These are phyloP conservation scores for Capra hircus DNA, from an alignment of 2,113 vertebrate species.

Conservation along the genomic window DNA sequence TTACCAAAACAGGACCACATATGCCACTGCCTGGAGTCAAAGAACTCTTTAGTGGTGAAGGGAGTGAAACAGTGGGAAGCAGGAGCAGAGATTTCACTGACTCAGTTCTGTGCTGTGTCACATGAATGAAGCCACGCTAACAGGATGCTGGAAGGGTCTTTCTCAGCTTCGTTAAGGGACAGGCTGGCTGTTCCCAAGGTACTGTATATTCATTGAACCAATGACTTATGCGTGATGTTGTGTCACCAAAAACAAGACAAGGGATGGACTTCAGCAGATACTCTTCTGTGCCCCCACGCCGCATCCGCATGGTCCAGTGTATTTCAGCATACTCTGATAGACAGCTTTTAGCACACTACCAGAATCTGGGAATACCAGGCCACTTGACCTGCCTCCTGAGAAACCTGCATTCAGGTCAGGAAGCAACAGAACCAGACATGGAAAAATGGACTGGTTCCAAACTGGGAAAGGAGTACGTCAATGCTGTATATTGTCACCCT, in stretches of 20 bases:
- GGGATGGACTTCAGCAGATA: not conserved
- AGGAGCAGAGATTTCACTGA: not conserved
- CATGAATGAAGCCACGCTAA: not conserved
- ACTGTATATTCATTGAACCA: not conserved
- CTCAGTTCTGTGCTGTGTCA: not conserved
- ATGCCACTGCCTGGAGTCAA: not conserved
- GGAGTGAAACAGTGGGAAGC: not conserved
- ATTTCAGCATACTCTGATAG: not conserved
- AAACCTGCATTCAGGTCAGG: not conserved
- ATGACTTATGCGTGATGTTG: not conserved
- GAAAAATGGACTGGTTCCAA: not conserved
- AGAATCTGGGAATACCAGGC: not conserved
- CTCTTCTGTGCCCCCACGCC: not conserved
- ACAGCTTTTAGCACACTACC: not conserved
- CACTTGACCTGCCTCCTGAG: not conserved
- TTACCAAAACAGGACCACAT: not conserved
- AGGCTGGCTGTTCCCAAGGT: not conserved
- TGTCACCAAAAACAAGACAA: not conserved
- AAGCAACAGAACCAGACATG: not conserved
- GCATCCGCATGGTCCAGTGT: not conserved
- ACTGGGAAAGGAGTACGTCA: not conserved
- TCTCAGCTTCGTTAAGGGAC: not conserved
- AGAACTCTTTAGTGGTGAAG: not conserved
- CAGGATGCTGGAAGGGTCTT: not conserved
- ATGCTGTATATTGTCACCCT: not conserved